A percentile compares a stretch with the other conserved stretches of the same genome.
phyloP scores from a whole-genome alignment of 1,140 invertebrate genomes.

The Drosophila arizonae region DNA sequence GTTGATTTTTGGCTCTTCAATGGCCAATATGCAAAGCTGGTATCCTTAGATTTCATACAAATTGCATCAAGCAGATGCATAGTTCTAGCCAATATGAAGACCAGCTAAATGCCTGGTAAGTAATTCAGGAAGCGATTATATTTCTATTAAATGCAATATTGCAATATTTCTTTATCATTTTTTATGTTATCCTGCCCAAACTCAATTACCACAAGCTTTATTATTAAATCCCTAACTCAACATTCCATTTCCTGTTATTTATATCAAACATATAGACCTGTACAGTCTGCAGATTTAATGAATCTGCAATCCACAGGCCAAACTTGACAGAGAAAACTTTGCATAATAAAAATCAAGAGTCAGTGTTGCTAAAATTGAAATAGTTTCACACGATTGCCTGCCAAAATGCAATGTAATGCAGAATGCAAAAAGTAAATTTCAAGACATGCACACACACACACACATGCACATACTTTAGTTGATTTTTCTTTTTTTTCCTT shows the following conservation, averaged over 20 bases:
- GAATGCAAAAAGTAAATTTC: conserved; percentile 7
- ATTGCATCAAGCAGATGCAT: too few species aligned
- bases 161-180: too few species aligned
- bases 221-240: too few species aligned
- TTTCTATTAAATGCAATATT: too few species aligned
- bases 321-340: conserved; percentile 25
- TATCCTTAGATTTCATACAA: neutral
- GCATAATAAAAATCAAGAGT: conserved; percentile 18
- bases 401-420: conserved; percentile 13
- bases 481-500: conserved; percentile 5
- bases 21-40: neutral
- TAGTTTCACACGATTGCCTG: conserved; percentile 62
- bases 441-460: conserved; percentile 19
- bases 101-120: too few species aligned
- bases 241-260: neutral
- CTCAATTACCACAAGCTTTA: too few species aligned
- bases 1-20: neutral
- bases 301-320: neutral
- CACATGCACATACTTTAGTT: neutral
- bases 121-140: too few species aligned
- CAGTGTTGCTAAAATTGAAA: conserved; percentile 62
- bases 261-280: neutral
- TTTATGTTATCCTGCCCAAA: too few species aligned
- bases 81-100: too few species aligned
- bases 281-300: neutral